Conservation (phyloP, 1,140 invertebrate species). For the Wasmannia auropunctata region DNA sequence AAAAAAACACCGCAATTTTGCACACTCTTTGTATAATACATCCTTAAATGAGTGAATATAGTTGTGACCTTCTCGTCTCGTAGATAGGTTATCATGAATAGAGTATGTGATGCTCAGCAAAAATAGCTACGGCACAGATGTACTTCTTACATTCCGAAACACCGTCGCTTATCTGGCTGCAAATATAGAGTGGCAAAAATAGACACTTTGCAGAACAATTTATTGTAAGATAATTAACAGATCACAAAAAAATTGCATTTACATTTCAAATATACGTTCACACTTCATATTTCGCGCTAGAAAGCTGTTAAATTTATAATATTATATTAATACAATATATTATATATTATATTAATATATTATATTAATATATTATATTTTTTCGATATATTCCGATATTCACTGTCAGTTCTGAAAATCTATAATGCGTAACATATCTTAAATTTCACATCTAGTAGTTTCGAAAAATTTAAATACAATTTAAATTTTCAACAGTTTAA, state of each 20-base stretch:
- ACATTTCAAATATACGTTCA: neutral
- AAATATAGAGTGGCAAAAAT: neutral
- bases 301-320: neutral
- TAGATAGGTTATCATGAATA: neutral
- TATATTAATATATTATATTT: too few relatives aligned
- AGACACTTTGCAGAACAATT: neutral
- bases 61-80: neutral
- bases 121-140: constrained; percentile 6
- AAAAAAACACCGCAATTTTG: too few relatives aligned
- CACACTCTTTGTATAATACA: too few relatives aligned
- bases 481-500: neutral
- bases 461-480: too few relatives aligned
- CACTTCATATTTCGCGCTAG: neutral
- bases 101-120: neutral
- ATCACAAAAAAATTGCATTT: neutral
- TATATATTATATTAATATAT: too few relatives aligned
- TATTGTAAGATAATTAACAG: neutral
- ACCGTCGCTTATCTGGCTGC: neutral
- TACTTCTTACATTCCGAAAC: neutral
- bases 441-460: neutral
- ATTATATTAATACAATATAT: too few relatives aligned
- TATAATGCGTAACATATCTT: too few relatives aligned
- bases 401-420: too few relatives aligned
- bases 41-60: neutral
- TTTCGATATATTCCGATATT: too few relatives aligned